Evolutionary conservation across 2,797 vertebrate species (phyloP), one percentile per base, ranked within the genome.

Genomic region (Hirundo rustica): DNA sequence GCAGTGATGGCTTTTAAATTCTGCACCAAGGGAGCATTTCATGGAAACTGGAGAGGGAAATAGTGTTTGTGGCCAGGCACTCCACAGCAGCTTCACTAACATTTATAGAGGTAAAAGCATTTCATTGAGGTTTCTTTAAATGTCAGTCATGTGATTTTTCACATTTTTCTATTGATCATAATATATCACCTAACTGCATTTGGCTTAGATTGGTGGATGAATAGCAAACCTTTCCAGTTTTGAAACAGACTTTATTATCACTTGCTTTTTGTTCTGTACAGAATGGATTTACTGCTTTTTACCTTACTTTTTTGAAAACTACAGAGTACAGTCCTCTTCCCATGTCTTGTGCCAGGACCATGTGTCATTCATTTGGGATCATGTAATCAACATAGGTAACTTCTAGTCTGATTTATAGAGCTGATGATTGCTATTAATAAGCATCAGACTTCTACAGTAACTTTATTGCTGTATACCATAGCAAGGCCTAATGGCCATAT

Each of bases 391-490:
- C 30, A 17, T 21, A 29, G 34, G 45, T 87, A 89, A 91, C 2
- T 1, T 78, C 26, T 40, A 40, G n/a, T 81, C 30, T 93, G 87
- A 92, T 94, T 95, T 94, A 89, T 53, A 73, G 75, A 82, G 10
- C 26, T 72, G 62, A 57, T 94, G 73, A 84, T 81, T 90, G 42
- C 68, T 85, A 29, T 68, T 92, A 92, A 93, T 72, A 67, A 87
- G n/a, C 27, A 50, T 61, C 21, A 25, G 45, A 60, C 36, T 84
- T 86, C 60, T 88, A 51, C 7, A 55, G 45, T 73, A 81, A 88
- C 20, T 82, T 85, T 64, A 76, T 48, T 82, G n/a, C 44, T 75
- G 3, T 85, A 14, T 68, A 26, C 5, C 9, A 2, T 6, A 67
- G 26, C 21, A 40, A 20, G 10, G 4, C 22, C 38, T 67, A 80